A percentile compares a stretch with the other conserved stretches of the same genome.
These are phyloP conservation scores for Lindbergichthys nudifrons DNA, from an alignment of 2,797 vertebrate genomes.

Conservation along the genomic window DNA sequence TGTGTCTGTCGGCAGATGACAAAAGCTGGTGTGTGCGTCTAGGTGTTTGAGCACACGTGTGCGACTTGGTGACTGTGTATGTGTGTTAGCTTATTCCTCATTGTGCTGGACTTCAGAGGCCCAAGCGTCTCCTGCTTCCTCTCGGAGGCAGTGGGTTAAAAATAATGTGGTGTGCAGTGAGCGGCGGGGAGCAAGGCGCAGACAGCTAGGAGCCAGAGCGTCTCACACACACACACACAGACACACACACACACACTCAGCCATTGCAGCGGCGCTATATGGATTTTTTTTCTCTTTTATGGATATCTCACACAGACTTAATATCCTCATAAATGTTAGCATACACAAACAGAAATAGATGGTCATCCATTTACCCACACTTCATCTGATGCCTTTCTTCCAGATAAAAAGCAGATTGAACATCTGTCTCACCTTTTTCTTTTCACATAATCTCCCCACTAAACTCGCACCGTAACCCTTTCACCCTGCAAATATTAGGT, in stretches of 20 bases:
- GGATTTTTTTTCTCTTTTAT: conserved; percentile 77
- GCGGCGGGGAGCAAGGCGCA: conserved; percentile 81
- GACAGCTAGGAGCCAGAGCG: conserved; percentile 88
- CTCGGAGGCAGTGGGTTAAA: conserved; percentile 87
- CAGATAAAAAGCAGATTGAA: conserved; percentile 68
- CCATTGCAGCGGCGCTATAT: conserved; percentile 69
- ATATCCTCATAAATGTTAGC: conserved; percentile 78
- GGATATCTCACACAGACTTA: conserved; percentile 77
- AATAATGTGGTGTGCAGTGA: conserved; percentile 87
- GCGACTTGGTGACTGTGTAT: conserved; percentile 67
- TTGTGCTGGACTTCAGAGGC: conserved; percentile 87
- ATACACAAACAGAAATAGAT: conserved; percentile 81
- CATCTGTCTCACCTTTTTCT: conserved; percentile 49
- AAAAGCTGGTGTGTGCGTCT: conserved; percentile 65
- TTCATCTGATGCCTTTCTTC: conserved; percentile 64
- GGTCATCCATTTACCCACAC: conserved; percentile 71
- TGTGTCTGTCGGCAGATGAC: conserved; percentile 64
- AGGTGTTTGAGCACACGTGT: conserved; percentile 69
- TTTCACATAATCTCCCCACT: conserved; percentile 17
- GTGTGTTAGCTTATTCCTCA: conserved; percentile 76
- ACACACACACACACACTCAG: conserved; percentile 44
- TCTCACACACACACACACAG: conserved; percentile 55
- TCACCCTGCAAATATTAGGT: conserved; percentile 16
- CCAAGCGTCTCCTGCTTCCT: conserved; percentile 83
- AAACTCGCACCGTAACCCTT: conserved; percentile 36